Conservation (phyloP, 2,888 invertebrate genomes). For the Drosophila meridiana region DNA sequence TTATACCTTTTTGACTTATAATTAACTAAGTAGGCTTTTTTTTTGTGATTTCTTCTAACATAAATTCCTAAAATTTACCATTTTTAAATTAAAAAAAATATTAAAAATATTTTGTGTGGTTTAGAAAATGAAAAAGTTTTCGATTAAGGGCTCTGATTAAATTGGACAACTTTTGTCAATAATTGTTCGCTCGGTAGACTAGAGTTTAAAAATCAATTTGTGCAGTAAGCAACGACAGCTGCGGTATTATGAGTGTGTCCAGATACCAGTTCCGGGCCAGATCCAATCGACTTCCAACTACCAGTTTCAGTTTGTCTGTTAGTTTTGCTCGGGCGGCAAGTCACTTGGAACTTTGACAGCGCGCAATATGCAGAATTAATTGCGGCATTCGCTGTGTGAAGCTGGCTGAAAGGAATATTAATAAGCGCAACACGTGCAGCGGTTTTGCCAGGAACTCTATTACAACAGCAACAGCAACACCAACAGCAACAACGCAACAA, state of each 20-base stretch:
- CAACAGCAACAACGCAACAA: not conserved
- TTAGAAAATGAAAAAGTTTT: not conserved
- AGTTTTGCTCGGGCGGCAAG: constrained; percentile 12
- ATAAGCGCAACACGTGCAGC: constrained; percentile 77
- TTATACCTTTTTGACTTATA: not conserved
- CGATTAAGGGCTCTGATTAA: not conserved
- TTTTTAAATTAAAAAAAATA: not conserved
- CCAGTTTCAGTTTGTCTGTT: not conserved
- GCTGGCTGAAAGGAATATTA: constrained; percentile 58
- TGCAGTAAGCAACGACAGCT: constrained; percentile 46
- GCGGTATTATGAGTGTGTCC: constrained; percentile 16
- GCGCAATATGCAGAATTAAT: constrained; percentile 59
- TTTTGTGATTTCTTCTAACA: no score
- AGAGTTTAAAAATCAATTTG: constrained; percentile 68
- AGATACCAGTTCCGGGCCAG: no score
- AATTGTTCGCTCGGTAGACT: constrained; percentile 1
- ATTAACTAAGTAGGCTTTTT: not conserved
- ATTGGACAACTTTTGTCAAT: not conserved
- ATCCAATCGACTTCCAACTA: not conserved
- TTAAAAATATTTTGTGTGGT: not conserved
- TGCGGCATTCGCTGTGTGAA: constrained; percentile 32
- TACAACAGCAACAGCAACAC: not conserved
- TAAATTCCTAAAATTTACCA: not conserved
- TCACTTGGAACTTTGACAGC: constrained; percentile 41
- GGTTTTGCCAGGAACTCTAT: constrained; percentile 36